Conservation (phyloP, 2,113 vertebrate genomes). For the Paralichthys olivaceus region DNA sequence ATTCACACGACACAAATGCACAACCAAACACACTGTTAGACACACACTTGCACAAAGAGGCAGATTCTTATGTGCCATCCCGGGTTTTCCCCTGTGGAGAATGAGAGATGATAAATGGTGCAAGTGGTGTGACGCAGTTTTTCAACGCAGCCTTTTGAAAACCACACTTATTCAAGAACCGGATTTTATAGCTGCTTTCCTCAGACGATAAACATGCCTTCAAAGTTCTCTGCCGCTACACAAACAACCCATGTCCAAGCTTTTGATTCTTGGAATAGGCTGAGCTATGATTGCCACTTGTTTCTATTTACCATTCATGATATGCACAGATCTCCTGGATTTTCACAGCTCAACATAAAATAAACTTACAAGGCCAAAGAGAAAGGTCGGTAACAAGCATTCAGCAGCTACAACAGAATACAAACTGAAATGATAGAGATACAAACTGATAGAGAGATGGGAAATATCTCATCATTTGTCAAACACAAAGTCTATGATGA, state of each 20-base stretch:
- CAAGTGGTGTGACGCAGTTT: constrained; percentile 53
- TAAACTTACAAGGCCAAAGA: constrained; percentile 39
- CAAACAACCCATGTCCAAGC: constrained; percentile 38
- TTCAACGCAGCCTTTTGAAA: constrained; percentile 55
- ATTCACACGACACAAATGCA: constrained; percentile 18
- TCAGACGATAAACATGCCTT: constrained; percentile 22
- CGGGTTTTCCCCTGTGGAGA: constrained; percentile 58
- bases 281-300: constrained; percentile 33
- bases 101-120: constrained; percentile 48
- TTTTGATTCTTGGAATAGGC: constrained; percentile 40
- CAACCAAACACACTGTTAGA: neutral
- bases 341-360: constrained; percentile 40
- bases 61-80: constrained; percentile 45
- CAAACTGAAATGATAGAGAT: constrained; percentile 31
- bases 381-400: constrained; percentile 39
- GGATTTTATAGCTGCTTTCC: constrained; percentile 20
- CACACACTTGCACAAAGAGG: constrained; percentile 26
- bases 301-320: constrained; percentile 23
- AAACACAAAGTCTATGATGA: constrained; percentile 48
- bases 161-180: constrained; percentile 36
- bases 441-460: constrained; percentile 9
- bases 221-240: constrained; percentile 27
- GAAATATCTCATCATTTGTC: constrained; percentile 38
- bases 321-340: constrained; percentile 4
- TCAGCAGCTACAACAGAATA: constrained; percentile 11